Conservation (phyloP, 2,113 vertebrate species). For the Zingel zingel region DNA sequence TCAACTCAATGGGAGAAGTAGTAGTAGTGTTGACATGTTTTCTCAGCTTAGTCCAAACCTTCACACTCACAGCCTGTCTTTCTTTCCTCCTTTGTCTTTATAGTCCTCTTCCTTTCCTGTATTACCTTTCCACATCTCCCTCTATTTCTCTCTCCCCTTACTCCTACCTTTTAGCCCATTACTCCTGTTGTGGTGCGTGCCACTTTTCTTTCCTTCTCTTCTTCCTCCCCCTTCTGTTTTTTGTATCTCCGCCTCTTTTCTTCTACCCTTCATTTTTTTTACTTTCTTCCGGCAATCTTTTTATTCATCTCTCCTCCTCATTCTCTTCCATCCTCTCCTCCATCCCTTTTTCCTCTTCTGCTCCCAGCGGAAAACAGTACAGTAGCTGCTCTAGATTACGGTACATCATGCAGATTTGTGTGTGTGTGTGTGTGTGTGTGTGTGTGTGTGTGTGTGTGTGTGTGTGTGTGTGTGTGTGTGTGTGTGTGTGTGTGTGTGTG, state of each 20-base stretch:
- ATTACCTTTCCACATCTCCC: neutral
- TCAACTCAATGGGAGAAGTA: neutral
- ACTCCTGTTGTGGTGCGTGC: neutral
- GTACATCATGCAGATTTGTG: conserved; percentile 20
- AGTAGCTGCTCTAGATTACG: conserved; percentile 41
- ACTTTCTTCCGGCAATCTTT: neutral
- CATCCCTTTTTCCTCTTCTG: neutral
- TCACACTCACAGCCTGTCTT: neutral
- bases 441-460: conserved; percentile 24
- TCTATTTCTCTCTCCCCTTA: neutral
- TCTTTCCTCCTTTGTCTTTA: neutral
- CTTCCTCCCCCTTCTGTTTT: neutral
- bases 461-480: conserved; percentile 23
- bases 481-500: conserved; percentile 19
- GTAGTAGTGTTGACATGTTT: neutral
- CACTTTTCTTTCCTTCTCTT: neutral
- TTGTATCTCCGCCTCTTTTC: neutral
- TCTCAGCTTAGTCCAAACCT: neutral
- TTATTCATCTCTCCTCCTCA: neutral
- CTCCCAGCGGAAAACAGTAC: neutral
- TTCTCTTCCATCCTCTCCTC: neutral
- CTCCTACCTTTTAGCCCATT: neutral
- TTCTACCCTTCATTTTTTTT: neutral
- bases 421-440: conserved; percentile 22
- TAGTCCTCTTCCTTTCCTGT: neutral